These are phyloP conservation scores for Pogonophryne albipinna DNA, from an alignment of 2,797 vertebrate species.

Conservation along the genomic window DNA sequence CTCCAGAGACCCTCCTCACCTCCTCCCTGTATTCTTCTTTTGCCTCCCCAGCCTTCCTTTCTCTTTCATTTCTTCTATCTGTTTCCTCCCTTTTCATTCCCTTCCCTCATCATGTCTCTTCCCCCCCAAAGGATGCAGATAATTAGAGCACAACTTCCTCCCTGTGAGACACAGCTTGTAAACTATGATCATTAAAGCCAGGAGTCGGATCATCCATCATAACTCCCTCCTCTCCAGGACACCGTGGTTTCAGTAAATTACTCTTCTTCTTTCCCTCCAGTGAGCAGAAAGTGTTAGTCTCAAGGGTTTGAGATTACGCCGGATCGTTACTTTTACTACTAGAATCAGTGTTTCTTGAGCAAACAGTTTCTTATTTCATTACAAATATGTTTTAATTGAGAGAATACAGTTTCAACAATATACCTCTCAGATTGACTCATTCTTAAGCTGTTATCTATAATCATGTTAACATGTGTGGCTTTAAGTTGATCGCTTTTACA, in stretches of 20 bases:
- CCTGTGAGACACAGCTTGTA: neutral
- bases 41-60: neutral
- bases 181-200: slow-evolving; percentile 48
- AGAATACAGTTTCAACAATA: neutral
- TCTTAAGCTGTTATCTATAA: too few relatives aligned
- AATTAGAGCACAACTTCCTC: slow-evolving; percentile 42
- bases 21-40: neutral
- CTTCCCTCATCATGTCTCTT: slow-evolving; percentile 16
- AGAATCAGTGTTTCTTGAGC: neutral
- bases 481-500: too few relatives aligned
- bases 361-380: neutral
- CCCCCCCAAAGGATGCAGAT: slow-evolving; percentile 33
- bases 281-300: neutral
- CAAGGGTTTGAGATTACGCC: neutral
- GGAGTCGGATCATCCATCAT: slow-evolving; percentile 50
- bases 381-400: neutral
- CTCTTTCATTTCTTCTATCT: slow-evolving; percentile 1
- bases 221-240: slow-evolving; percentile 20
- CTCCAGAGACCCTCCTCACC: neutral
- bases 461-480: too few relatives aligned
- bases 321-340: slow-evolving; percentile 16
- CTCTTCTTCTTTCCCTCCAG: neutral
- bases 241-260: neutral
- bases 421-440: neutral
- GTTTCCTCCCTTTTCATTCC: neutral